phyloP scores from a whole-genome alignment of 2,888 invertebrate species.

The Drosophila buzzatii region DNA sequence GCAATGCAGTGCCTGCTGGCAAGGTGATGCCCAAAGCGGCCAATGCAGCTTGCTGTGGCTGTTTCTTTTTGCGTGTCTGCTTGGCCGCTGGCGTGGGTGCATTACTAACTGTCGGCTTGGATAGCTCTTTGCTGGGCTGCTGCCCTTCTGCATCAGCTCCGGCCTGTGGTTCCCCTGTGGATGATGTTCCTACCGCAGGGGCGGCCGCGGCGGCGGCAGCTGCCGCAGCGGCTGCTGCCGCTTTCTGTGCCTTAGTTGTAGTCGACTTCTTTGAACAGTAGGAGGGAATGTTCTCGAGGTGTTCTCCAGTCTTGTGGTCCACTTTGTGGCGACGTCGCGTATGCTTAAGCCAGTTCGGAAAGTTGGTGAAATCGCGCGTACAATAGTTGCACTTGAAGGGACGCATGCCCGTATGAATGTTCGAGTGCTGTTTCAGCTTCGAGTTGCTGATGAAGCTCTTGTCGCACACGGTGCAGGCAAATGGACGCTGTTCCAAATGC shows the following conservation, averaged over 20 bases:
- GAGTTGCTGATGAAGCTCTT: slow-evolving; percentile 88
- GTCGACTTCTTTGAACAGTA: slow-evolving; percentile 84
- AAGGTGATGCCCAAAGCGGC: slow-evolving; percentile 72
- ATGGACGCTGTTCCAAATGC: slow-evolving; percentile 86
- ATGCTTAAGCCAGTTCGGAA: slow-evolving; percentile 88
- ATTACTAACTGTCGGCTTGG: slow-evolving; percentile 29
- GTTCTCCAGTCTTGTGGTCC: slow-evolving; percentile 85
- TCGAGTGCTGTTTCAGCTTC: slow-evolving; percentile 87
- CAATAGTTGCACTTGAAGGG: slow-evolving; percentile 88
- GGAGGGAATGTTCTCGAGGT: slow-evolving; percentile 84
- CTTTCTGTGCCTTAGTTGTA: slow-evolving; percentile 66
- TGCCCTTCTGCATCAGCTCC: slow-evolving; percentile 12
- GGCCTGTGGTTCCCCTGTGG: slow-evolving; percentile 17
- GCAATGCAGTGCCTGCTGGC: slow-evolving; percentile 67
- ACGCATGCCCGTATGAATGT: slow-evolving; percentile 87
- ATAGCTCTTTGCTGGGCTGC: slow-evolving; percentile 13
- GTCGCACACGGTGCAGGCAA: slow-evolving; percentile 86
- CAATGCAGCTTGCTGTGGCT: slow-evolving; percentile 71
- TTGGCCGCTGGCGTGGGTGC: slow-evolving; percentile 50
- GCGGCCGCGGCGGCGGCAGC: slow-evolving; percentile 44
- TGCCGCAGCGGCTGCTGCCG: slow-evolving; percentile 65
- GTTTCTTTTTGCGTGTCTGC: slow-evolving; percentile 68
- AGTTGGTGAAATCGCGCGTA: slow-evolving; percentile 87
- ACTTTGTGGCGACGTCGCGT: slow-evolving; percentile 87
- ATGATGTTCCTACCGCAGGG: neutral